Evolutionary conservation across 2,113 vertebrate genomes (phyloP).

Genomic region (Neolamprologus toae): DNA sequence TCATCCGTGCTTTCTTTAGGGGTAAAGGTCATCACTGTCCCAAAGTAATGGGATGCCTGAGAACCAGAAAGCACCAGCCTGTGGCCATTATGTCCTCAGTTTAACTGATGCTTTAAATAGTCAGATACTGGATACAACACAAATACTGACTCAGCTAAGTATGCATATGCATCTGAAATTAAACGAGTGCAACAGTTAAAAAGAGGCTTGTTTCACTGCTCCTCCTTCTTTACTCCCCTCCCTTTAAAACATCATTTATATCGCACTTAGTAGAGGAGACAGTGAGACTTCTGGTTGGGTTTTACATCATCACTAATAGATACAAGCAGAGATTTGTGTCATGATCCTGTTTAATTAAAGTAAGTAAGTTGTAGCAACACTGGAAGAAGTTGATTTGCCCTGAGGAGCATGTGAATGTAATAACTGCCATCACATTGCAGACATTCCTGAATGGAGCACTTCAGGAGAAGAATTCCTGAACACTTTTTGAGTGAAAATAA

Average conservation of each 20-base stretch:
- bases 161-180: neutral
- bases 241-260: rapidly evolving
- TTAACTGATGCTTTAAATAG: neutral
- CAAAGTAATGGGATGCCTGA: neutral
- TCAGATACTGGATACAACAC: rapidly evolving
- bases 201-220: rapidly evolving
- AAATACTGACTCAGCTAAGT: rapidly evolving
- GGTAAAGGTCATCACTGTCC: neutral
- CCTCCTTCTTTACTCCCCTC: neutral
- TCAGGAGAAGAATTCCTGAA: rapidly evolving
- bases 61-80: neutral
- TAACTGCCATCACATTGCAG: rapidly evolving
- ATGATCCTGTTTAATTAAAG: neutral
- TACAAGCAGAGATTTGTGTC: neutral
- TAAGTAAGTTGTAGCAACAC: neutral
- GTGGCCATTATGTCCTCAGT: neutral
- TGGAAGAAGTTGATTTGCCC: rapidly evolving
- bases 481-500: neutral
- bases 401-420: neutral
- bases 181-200: rapidly evolving
- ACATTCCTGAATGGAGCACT: neutral
- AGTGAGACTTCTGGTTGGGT: neutral
- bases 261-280: rapidly evolving
- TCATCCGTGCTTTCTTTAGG: neutral
- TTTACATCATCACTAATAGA: neutral